These are phyloP conservation scores for Erynnis tages DNA, from an alignment of 2,888 invertebrate genomes.

Conservation along the genomic window DNA sequence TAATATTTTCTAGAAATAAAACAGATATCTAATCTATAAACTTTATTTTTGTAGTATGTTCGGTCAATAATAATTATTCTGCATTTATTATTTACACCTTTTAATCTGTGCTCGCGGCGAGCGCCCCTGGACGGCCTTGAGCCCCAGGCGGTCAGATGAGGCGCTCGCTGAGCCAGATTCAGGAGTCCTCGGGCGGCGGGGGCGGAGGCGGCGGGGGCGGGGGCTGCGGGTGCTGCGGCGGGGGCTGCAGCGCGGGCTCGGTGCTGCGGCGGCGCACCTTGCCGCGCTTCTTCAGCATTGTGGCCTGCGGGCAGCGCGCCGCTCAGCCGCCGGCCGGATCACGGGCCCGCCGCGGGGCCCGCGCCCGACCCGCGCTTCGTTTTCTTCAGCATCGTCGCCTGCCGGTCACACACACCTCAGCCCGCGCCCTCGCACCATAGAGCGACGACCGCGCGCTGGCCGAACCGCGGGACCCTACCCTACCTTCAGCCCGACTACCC, in stretches of 20 bases:
- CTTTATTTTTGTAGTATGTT: slow-evolving; percentile 49
- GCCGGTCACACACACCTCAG: slow-evolving; percentile 62
- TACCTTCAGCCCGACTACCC: too few relatives aligned
- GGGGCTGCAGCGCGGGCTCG: slow-evolving; percentile 89
- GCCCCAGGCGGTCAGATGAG: slow-evolving; percentile 83
- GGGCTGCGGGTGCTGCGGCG: slow-evolving; percentile 61
- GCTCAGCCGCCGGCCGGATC: slow-evolving; percentile 44
- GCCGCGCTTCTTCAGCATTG: slow-evolving; percentile 99
- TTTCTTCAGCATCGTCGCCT: slow-evolving; percentile 99
- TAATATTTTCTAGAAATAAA: slow-evolving; percentile 59
- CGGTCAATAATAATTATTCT: slow-evolving; percentile 40
- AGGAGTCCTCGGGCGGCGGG: slow-evolving; percentile 79
- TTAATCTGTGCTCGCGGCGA: slow-evolving; percentile 47
- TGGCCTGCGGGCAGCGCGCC: slow-evolving; percentile 89
- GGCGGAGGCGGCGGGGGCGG: slow-evolving; percentile 58
- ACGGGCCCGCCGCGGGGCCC: slow-evolving; percentile 84
- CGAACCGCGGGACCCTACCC: slow-evolving; percentile 34
- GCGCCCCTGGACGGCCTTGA: slow-evolving; percentile 65
- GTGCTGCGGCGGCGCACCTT: slow-evolving; percentile 98
- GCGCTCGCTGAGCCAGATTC: slow-evolving; percentile 88
- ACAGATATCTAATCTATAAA: slow-evolving; percentile 66
- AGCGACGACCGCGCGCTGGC: slow-evolving; percentile 35
- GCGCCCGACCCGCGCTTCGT: slow-evolving; percentile 95
- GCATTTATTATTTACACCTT: slow-evolving; percentile 60
- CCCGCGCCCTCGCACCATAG: slow-evolving; percentile 32